A percentile compares a stretch with the other conserved stretches of the same genome.
phyloP scores from a whole-genome alignment of 2,888 invertebrate genomes.

The Torymus aiolomorphi region DNA sequence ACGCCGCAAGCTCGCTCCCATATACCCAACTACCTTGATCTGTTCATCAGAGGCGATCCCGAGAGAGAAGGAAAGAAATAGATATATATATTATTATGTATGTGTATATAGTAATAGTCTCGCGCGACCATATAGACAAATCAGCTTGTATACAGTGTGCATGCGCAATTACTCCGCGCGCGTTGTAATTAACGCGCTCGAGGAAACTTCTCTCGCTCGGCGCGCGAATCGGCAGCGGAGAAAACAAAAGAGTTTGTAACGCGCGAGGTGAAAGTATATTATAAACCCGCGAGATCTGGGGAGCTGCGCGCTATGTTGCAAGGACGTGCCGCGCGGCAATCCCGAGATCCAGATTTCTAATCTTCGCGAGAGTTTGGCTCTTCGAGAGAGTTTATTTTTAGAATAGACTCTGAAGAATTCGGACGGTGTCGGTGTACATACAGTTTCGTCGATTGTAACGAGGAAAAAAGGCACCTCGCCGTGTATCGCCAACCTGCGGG shows the following conservation, averaged over 20 bases:
- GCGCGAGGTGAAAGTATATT: conserved; percentile 30
- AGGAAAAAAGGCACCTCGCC: no score
- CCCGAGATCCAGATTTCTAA: neutral
- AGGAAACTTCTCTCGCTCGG: conserved; percentile 1
- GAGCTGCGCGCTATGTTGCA: neutral
- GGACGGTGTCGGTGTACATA: no score
- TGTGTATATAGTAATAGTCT: no score
- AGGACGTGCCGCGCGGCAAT: neutral
- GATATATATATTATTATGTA: neutral
- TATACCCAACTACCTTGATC: conserved; percentile 67
- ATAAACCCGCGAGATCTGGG: neutral
- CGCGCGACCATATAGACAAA: no score
- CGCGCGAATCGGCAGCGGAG: neutral
- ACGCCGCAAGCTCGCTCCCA: conserved; percentile 5
- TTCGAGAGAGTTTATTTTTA: no score
- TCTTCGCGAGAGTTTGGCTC: neutral
- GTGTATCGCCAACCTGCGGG: neutral
- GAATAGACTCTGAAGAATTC: no score
- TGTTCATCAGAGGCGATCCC: conserved; percentile 61
- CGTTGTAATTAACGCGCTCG: conserved; percentile 10
- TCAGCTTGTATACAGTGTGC: neutral
- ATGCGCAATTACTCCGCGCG: neutral
- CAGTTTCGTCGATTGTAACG: no score
- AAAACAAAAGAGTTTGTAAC: neutral
- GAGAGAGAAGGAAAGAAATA: neutral